phyloP scores from a whole-genome alignment of 1,140 invertebrate species.

The Procambarus clarkii region DNA sequence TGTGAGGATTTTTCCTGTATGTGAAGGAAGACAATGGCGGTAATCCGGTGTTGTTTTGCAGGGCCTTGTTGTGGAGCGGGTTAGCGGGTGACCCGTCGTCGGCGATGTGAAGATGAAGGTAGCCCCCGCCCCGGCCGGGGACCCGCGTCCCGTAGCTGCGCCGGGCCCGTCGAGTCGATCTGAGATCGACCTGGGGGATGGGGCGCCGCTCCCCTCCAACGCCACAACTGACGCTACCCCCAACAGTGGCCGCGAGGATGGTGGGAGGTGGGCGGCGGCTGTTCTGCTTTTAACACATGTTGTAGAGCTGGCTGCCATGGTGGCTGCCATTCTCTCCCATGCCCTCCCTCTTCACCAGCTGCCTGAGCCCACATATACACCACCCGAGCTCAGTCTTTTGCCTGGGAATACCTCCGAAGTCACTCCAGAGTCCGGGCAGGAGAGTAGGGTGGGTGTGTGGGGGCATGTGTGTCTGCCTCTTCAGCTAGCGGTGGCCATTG shows the following conservation, averaged over 20 bases:
- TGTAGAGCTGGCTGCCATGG: conserved; percentile 64
- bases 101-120: conserved; percentile 68
- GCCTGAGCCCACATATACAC: background rate
- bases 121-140: conserved; percentile 67
- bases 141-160: conserved; percentile 47
- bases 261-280: conserved; percentile 48
- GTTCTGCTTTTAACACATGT: conserved; percentile 55
- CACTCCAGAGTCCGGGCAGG: background rate
- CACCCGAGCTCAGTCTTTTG: background rate
- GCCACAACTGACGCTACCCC: conserved; percentile 26
- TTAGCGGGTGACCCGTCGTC: conserved; percentile 32
- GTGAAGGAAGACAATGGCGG: too few relatives aligned
- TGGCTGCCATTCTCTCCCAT: conserved; percentile 38
- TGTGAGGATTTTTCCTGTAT: too few relatives aligned
- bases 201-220: conserved; percentile 16
- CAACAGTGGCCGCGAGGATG: conserved; percentile 36
- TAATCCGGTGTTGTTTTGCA: background rate
- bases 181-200: conserved; percentile 14
- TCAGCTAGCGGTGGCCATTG: conserved; percentile 37
- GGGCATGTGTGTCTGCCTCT: background rate
- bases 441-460: conserved; percentile 1
- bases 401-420: background rate
- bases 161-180: conserved; percentile 38
- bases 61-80: conserved; percentile 22
- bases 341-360: conserved; percentile 13